Evolutionary conservation across 2,888 invertebrate genomes (phyloP).

Genomic region (Spisula subtruncata): DNA sequence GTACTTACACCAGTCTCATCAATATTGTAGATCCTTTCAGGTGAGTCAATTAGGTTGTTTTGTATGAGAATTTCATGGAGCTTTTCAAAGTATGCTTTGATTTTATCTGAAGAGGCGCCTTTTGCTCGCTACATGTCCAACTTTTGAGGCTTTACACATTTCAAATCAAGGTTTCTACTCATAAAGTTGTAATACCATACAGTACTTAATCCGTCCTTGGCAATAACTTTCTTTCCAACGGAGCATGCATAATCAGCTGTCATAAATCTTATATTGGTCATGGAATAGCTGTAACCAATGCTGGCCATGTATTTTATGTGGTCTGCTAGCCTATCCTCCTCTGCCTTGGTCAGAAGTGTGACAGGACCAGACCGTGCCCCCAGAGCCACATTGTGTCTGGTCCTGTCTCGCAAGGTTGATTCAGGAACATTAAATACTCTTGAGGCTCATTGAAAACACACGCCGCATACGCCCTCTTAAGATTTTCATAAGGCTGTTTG

Average conservation of each 20-base stretch:
- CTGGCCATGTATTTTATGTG: not conserved
- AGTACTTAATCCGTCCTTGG: not conserved
- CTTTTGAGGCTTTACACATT: not conserved
- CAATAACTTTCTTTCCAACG: not conserved
- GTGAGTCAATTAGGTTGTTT: not conserved
- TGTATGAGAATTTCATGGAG: not conserved
- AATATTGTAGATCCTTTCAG: not conserved
- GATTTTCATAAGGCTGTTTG: too few species aligned
- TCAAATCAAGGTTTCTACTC: not conserved
- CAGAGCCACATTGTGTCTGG: not conserved
- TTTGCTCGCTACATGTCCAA: not conserved
- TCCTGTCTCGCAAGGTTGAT: constrained; percentile 21
- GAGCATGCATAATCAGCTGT: not conserved
- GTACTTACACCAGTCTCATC: not conserved
- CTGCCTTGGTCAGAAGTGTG: not conserved
- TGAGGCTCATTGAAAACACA: too few species aligned
- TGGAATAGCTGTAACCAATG: not conserved
- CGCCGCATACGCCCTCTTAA: too few species aligned
- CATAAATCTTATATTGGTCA: not conserved
- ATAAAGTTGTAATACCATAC: not conserved
- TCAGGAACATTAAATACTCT: not conserved
- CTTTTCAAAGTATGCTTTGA: not conserved
- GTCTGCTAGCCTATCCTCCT: not conserved
- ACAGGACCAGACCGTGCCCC: not conserved
- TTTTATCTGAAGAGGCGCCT: not conserved